Conservation (phyloP, 2,888 invertebrate species). For the Clepsis dumicolana region DNA sequence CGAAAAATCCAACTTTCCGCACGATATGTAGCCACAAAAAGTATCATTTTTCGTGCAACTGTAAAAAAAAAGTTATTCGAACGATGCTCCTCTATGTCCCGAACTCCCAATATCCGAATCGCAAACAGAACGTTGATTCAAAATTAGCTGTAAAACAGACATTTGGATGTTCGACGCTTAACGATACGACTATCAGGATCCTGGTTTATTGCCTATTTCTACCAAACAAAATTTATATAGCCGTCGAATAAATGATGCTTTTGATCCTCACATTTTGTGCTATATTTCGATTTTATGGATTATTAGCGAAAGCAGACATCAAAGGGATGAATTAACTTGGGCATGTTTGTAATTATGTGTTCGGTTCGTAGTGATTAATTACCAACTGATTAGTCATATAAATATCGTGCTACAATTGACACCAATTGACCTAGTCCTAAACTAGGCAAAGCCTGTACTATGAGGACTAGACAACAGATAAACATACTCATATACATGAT, state of each 20-base stretch:
- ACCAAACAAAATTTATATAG: constrained; percentile 8
- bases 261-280: not conserved
- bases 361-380: too few relatives aligned
- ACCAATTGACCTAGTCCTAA: too few relatives aligned
- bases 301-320: not conserved
- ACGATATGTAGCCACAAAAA: too few relatives aligned
- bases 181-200: constrained; percentile 2
- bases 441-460: too few relatives aligned
- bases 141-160: constrained; percentile 25
- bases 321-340: not conserved
- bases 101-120: constrained; percentile 11
- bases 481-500: too few relatives aligned
- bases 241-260: not conserved
- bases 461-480: too few relatives aligned
- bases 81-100: constrained; percentile 6
- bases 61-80: not conserved
- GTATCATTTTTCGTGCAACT: too few relatives aligned
- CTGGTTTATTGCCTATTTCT: constrained; percentile 10
- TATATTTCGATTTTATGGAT: not conserved
- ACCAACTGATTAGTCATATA: too few relatives aligned
- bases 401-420: too few relatives aligned
- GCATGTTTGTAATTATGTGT: not conserved
- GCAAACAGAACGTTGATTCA: constrained; percentile 18
- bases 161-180: constrained; percentile 21
- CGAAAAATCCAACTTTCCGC: too few relatives aligned